A percentile compares a stretch with the other conserved stretches of the same genome.
Conservation (phyloP, 2,113 vertebrate genomes). For the Epinephelus fuscoguttatus region DNA sequence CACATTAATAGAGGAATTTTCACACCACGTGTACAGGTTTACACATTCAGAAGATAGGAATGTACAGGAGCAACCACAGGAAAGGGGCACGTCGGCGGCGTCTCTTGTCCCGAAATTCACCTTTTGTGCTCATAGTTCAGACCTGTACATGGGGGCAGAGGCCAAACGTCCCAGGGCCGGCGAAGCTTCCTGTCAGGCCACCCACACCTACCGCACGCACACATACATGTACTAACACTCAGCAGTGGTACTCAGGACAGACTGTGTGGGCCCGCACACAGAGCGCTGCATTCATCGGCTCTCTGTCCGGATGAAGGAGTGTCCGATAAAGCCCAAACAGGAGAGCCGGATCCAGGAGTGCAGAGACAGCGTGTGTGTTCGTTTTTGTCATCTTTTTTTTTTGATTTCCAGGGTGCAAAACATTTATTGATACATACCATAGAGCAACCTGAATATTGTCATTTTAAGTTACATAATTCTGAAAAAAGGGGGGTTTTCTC, state of each 20-base stretch:
- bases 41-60: constrained; percentile 90
- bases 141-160: constrained; percentile 73
- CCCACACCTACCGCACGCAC: constrained; percentile 28
- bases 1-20: constrained; percentile 95
- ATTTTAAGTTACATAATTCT: constrained; percentile 77
- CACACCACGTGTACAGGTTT: constrained; percentile 91
- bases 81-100: constrained; percentile 61
- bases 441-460: constrained; percentile 82
- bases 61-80: constrained; percentile 82
- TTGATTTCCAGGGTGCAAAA: constrained; percentile 79
- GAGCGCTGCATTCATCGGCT: constrained; percentile 57
- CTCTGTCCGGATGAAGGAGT: constrained; percentile 61
- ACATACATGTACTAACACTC: constrained; percentile 58
- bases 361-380: constrained; percentile 43
- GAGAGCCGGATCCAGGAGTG: constrained; percentile 65
- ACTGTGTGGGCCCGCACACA: constrained; percentile 76
- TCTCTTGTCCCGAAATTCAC: constrained; percentile 65
- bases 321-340: constrained; percentile 62
- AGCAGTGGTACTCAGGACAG: constrained; percentile 63
- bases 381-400: constrained; percentile 40
- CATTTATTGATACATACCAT: constrained; percentile 81
- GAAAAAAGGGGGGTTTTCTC: constrained; percentile 64
- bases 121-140: constrained; percentile 83
- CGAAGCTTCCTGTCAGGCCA: constrained; percentile 60
- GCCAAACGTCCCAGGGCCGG: constrained; percentile 45